Evolutionary conservation across 2,888 invertebrate species (phyloP), one percentile per base, ranked within the genome.

Genomic region (Caenorhabditis drosophilae): DNA sequence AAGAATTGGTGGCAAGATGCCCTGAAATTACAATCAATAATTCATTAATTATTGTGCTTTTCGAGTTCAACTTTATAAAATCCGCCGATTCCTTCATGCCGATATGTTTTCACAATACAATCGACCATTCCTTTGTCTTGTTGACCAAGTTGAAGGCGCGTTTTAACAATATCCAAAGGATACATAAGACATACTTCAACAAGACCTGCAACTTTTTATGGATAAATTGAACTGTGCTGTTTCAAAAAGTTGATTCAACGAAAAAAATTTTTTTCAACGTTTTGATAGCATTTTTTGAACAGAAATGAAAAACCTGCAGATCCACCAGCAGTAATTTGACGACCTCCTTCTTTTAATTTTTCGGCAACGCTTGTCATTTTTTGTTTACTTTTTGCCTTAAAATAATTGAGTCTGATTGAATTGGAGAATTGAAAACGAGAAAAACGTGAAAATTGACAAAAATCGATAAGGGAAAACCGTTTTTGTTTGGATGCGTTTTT

Each of bases 101-200:
- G 88, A 81, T 92, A 91, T 90, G 95, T 95, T 87, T 92, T 92
- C 68, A 86, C 87, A 85, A 94, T 89, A 84, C 94, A 94, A 83
- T 94, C 93, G 38, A 88, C 86, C 55, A 95, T 89, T 12, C 93
- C 93, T 23, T 75, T 86, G 88, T 84, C 80, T 42, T 67, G 63
- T 15, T 86, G 86, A 85, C 91, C 91, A 47, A 92, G 85, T 85
- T 92, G 92, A 75, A 92, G 88, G 75, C 95, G 88, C 1, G 95
- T 95, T 86, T 95, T 95, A 2, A 95, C 89, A 61, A 95, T 87
- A 85, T 95, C 95, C 84, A 95, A 86, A 0, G 95, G 95, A 86
- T 95, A 94, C 94, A 95, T 95, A 50, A 94, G 90, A 84, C 92
- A 92, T 64, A 94, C 92, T 88, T 95, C 80, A 12, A 93, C 89